Evolutionary conservation across 2,888 invertebrate genomes (phyloP).

Genomic region (Cyaniris semiargus): DNA sequence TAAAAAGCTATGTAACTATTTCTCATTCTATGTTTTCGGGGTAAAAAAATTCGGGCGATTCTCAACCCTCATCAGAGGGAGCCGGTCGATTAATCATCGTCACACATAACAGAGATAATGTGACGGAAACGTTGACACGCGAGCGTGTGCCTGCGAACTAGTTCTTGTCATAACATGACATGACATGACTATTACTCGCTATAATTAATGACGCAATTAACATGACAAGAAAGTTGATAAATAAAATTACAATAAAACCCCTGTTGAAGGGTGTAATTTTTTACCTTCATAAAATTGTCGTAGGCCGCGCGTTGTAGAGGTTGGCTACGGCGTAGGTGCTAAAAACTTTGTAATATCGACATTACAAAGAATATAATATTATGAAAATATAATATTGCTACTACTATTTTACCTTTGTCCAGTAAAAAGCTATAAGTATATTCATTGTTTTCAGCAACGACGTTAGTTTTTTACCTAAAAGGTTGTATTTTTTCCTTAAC

Average conservation of each 20-base stretch:
- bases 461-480: too few species aligned
- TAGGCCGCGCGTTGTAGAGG: too few species aligned
- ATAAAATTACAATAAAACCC: neutral
- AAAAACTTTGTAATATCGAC: too few species aligned
- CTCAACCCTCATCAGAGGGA: neutral
- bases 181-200: constrained; percentile 16
- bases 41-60: constrained; percentile 16
- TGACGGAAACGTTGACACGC: constrained; percentile 29
- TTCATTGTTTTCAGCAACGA: too few species aligned
- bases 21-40: neutral
- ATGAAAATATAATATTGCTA: too few species aligned
- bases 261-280: neutral
- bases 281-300: too few species aligned
- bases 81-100: constrained; percentile 28
- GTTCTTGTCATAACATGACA: constrained; percentile 24
- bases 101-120: constrained; percentile 31
- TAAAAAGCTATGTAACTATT: constrained; percentile 1
- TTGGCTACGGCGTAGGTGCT: too few species aligned
- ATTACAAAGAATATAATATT: too few species aligned
- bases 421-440: too few species aligned
- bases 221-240: constrained; percentile 12
- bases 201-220: constrained; percentile 28
- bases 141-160: constrained; percentile 22
- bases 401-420: too few species aligned
- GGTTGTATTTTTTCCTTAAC: too few species aligned